Evolutionary conservation across 1,140 invertebrate species (phyloP), one percentile per base, ranked within the genome.

Genomic region (Oncopeltus fasciatus): DNA sequence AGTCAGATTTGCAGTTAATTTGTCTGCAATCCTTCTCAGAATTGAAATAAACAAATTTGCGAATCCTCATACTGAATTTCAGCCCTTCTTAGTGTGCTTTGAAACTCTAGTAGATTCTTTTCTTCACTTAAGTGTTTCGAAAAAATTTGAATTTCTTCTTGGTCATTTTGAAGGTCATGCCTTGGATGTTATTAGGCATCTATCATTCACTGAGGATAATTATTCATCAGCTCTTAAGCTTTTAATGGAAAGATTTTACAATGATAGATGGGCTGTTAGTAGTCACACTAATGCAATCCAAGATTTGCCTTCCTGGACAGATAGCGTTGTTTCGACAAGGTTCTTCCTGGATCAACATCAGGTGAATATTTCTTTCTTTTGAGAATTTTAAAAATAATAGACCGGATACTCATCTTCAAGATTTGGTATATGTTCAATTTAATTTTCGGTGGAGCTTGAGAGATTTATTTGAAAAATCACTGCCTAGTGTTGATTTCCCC

Each of bases 121-220:
- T 38, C 8, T 31, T 20, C 29, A 31, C 28, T 56, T 26, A 58
- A 28, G 51, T 12, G 60, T 60, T 73, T 74, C 79, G 73, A 74
- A 0, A 72, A 74, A 2, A 73, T 68, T 1, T 72, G 62, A 24
- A 78, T 78, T 1, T 78, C 80, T 76, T 92, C 89, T 12, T 90
- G 90, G 66, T 79, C 79, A 69, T 92, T 88, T 70, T 92, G 88
- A 24, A 92, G 75, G 16, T 91, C 73, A 66, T 91, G 73, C 31
- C 31, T 38, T 38, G 31, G 14, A 38, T 14, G 31, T 38, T 14
- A 14, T 38, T 5, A 14, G 14, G 14, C 5, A 38, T 8, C 14
- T 38, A 14, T 14, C 31, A 38, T 38, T 8, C 31, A 24, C 75
- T 75, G 31, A 38, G 31, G 31, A 38, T 38, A 38, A 38, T 38